Conservation (phyloP, 2,113 vertebrate genomes). For the Leptodactylus fuscus region DNA sequence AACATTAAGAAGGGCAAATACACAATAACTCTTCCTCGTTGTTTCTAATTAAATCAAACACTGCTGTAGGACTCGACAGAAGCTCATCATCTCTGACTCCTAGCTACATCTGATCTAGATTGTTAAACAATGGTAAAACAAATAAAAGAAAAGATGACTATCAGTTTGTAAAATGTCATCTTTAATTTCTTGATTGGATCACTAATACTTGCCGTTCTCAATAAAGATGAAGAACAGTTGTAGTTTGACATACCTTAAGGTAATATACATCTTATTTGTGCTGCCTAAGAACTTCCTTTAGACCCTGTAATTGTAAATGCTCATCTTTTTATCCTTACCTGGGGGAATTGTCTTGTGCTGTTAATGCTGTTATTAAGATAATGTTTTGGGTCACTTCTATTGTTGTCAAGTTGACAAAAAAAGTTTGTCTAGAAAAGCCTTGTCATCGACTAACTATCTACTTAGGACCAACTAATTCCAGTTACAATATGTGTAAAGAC, state of each 20-base stretch:
- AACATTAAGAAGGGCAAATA: not conserved
- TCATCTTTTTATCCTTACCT: conserved; percentile 61
- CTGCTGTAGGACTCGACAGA: conserved; percentile 43
- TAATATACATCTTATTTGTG: conserved; percentile 65
- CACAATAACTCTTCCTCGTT: conserved; percentile 13
- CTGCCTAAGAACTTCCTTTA: conserved; percentile 67
- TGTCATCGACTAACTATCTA: not conserved
- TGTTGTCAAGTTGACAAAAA: conserved; percentile 19
- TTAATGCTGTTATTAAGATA: conserved; percentile 66
- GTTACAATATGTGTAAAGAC: too few relatives aligned
- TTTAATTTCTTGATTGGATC: conserved; percentile 73
- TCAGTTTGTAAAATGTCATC: conserved; percentile 68
- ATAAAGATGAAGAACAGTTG: conserved; percentile 65
- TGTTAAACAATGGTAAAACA: conserved; percentile 62
- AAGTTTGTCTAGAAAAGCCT: not conserved
- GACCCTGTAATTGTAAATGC: conserved; percentile 52
- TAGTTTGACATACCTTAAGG: conserved; percentile 65
- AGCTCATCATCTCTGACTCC: conserved; percentile 51
- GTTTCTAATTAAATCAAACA: conserved; percentile 54
- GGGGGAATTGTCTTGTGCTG: conserved; percentile 66
- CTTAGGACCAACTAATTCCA: too few relatives aligned
- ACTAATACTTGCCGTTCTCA: conserved; percentile 65
- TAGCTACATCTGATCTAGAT: conserved; percentile 55
- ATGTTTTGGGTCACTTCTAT: conserved; percentile 59
- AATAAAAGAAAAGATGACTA: conserved; percentile 60